Base-by-base conservation (phyloP, 2,797 vertebrate genomes). In the Sebastes baramenuke region DNA sequence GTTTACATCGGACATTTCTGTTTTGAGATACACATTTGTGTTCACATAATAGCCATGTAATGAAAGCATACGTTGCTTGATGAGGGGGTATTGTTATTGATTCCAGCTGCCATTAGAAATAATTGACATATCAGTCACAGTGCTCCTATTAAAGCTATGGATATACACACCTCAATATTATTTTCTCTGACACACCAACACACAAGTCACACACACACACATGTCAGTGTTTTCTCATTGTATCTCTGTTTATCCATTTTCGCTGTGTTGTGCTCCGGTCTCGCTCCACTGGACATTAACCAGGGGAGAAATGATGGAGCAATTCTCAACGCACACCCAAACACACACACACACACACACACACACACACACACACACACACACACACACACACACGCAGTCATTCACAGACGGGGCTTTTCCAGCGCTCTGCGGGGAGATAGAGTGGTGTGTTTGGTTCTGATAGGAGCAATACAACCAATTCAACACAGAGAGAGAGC, bases 241-340 rank as follows among this genome's bases (percentile, higher is more conserved):
- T 82, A 73, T 83, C 74, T 85, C 72, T 72, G 59, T 80, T 88
- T 88, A 80, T 85, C 81, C 66, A 72, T 87, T 88, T 91, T 88
- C 73, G 36, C 55, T 1, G 58, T 67, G 77, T 76, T 84, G 83
- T 86, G 85, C 74, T 88, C 30, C 49, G 29, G 90, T 90, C 86
- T 80, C 77, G 75, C 91, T 90, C 84, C 72, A 74, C 74, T 87
- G 84, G 89, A 87, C 84, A 80, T 86, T 88, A 92, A 92, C 87
- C 85, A 87, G 84, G 66, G 59, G 65, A 84, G 73, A 67, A 88
- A 87, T 89, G 91, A 92, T 90, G 83, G 87, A 88, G 87, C 77
- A 89, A 82, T 89, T 84, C 86, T 85, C 80, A 73, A 75, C 83
- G 78, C 76, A 55, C 72, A 60, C 61, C 4, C 67, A 84, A 12